Evolutionary conservation across 2,113 vertebrate genomes (phyloP).

Genomic region (Rhinopomastus cyanomelas): DNA sequence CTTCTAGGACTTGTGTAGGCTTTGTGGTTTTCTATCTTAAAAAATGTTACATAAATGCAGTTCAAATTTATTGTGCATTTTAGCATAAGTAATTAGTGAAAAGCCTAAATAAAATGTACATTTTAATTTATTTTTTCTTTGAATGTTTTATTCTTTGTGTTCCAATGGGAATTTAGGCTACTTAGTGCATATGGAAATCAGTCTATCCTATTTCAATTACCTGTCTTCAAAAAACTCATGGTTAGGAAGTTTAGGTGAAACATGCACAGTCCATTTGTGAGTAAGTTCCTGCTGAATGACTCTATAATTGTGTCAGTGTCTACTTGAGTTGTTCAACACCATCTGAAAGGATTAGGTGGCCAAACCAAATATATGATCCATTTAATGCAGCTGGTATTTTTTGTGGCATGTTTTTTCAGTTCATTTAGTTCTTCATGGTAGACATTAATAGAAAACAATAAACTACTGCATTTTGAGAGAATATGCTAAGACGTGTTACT

Average conservation of each 20-base stretch:
- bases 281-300: neutral
- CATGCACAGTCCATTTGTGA: neutral
- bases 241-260: neutral
- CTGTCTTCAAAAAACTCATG: neutral
- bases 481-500: neutral
- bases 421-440: neutral
- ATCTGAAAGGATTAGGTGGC: neutral
- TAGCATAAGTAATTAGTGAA: neutral
- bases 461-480: neutral
- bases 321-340: neutral
- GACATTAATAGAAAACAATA: neutral
- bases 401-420: neutral
- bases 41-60: neutral
- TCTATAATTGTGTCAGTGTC: neutral
- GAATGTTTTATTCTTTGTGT: rapidly evolving
- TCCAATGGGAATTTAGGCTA: neutral
- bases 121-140: neutral
- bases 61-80: neutral
- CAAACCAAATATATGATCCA: neutral
- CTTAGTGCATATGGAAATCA: neutral
- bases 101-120: neutral
- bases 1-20: neutral
- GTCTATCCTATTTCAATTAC: neutral
- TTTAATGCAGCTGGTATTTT: neutral
- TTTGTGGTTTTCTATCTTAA: neutral